phyloP scores from a whole-genome alignment of 2,113 vertebrate genomes.

The Macquaria ambigua region DNA sequence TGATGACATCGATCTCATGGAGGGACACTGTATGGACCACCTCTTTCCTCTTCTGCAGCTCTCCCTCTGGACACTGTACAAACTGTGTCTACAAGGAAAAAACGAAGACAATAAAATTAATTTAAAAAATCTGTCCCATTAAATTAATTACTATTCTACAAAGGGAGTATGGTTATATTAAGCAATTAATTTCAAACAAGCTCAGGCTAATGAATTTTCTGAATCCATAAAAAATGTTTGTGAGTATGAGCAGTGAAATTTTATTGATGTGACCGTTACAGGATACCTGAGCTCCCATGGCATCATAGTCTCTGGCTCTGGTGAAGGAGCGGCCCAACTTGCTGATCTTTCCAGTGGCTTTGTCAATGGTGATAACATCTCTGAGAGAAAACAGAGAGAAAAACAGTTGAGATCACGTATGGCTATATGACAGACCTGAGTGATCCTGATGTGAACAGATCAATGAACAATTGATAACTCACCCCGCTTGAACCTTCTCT shows the following conservation, averaged over 20 bases:
- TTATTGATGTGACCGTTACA: neutral
- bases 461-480: conserved; percentile 55
- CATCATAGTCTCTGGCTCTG: conserved; percentile 93
- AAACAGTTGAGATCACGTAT: neutral
- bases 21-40: conserved; percentile 95
- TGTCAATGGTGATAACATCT: conserved; percentile 95
- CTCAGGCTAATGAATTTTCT: neutral
- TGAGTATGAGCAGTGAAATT: neutral
- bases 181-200: neutral
- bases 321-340: conserved; percentile 95
- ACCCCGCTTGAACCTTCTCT: conserved; percentile 96
- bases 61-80: conserved; percentile 95
- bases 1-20: conserved; percentile 96
- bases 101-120: neutral
- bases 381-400: conserved; percentile 69
- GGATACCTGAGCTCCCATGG: conserved; percentile 93
- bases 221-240: neutral
- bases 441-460: neutral
- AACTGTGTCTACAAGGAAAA: conserved; percentile 89
- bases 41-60: conserved; percentile 95
- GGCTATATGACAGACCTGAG: neutral
- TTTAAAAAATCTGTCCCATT: neutral
- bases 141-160: neutral
- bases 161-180: neutral
- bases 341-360: conserved; percentile 94